Evolutionary conservation across 2,113 vertebrate genomes (phyloP).

Genomic region (Proteles cristata): DNA sequence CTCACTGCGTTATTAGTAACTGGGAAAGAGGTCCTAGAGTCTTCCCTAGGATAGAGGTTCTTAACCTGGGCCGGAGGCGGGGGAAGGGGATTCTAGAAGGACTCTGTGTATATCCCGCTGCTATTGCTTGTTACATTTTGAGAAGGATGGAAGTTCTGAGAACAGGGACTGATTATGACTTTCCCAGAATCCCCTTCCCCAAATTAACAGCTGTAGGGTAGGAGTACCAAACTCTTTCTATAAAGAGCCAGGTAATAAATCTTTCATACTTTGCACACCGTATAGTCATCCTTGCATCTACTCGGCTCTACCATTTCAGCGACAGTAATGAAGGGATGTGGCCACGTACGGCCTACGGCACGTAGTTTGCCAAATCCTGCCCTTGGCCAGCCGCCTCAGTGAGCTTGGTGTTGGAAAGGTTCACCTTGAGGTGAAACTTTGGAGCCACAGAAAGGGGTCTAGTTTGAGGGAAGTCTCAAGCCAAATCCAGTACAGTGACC

Average conservation of each 20-base stretch:
- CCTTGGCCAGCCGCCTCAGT: not conserved
- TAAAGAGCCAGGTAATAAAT: not conserved
- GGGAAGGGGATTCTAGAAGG: not conserved
- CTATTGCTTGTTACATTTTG: not conserved
- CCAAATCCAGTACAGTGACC: not conserved
- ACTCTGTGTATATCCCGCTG: not conserved
- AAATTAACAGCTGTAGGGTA: not conserved
- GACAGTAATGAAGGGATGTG: accelerated
- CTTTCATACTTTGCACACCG: not conserved
- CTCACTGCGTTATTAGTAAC: not conserved
- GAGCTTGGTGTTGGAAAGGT: not conserved
- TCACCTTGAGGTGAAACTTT: not conserved
- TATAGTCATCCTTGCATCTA: not conserved
- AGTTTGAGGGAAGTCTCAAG: not conserved
- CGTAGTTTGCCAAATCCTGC: not conserved
- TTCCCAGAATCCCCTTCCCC: not conserved
- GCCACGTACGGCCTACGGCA: not conserved
- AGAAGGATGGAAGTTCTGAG: not conserved
- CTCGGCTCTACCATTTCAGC: accelerated
- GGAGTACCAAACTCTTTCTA: not conserved
- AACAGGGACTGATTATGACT: not conserved
- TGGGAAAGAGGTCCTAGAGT: not conserved
- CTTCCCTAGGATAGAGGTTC: not conserved
- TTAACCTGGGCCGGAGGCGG: not conserved
- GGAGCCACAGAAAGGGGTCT: not conserved